These are phyloP conservation scores for Lophochroa leadbeateri DNA, from an alignment of 2,113 vertebrate species.

Conservation along the genomic window DNA sequence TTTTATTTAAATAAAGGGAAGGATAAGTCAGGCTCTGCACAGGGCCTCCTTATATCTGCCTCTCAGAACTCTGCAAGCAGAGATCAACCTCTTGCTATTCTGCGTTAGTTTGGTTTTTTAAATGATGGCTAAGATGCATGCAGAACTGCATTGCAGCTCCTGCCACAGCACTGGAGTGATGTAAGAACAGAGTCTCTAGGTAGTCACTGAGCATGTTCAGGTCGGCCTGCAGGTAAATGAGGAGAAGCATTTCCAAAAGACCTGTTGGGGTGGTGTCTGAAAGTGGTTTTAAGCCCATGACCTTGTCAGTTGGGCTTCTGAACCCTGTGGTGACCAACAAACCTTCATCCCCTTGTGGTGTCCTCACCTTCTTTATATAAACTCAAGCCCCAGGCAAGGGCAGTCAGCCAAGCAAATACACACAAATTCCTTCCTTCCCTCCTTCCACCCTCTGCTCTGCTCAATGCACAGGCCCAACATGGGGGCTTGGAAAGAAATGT, in stretches of 20 bases:
- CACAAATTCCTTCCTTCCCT: conserved; percentile 23
- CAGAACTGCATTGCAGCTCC: neutral
- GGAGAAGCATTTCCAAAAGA: neutral
- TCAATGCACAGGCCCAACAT: neutral
- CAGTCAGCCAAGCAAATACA: neutral
- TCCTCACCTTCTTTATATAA: conserved; percentile 52
- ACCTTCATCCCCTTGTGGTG: neutral
- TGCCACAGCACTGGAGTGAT: neutral
- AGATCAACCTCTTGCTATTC: neutral
- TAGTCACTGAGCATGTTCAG: neutral
- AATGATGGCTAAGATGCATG: neutral
- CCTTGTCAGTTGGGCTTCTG: neutral
- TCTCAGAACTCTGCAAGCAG: neutral
- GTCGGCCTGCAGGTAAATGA: neutral
- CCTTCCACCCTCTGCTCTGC: neutral
- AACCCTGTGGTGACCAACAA: neutral
- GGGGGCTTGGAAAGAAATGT: conserved; percentile 60
- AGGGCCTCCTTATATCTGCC: neutral
- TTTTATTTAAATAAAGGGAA: neutral
- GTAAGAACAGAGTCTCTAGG: neutral
- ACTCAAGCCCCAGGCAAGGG: conserved; percentile 3
- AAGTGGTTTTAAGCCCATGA: neutral
- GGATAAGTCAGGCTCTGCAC: neutral
- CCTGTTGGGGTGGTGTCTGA: neutral
- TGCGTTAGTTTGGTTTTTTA: fast-evolving